phyloP scores from a whole-genome alignment of 2,113 vertebrate genomes.

The Ciconia boyciana region DNA sequence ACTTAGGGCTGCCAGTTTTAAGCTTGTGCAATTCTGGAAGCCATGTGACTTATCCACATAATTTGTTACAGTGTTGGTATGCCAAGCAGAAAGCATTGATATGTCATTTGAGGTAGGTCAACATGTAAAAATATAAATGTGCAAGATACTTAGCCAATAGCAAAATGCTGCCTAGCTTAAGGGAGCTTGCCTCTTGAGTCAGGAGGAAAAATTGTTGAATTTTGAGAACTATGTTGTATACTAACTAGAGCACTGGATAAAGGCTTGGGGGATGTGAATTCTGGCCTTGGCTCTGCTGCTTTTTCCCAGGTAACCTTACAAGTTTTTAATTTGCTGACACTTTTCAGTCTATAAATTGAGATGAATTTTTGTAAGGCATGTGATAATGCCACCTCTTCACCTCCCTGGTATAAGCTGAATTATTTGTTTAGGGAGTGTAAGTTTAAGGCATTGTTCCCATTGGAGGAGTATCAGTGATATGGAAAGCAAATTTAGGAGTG shows the following conservation, averaged over 20 bases:
- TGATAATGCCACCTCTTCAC: not conserved
- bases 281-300: not conserved
- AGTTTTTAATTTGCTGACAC: not conserved
- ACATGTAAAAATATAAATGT: not conserved
- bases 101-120: not conserved
- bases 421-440: not conserved
- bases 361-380: rapidly evolving
- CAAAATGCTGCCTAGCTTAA: not conserved
- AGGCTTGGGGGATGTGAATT: not conserved
- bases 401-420: not conserved
- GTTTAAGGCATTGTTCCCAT: not conserved
- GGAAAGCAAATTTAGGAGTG: not conserved
- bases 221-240: not conserved
- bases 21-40: not conserved
- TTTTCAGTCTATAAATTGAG: not conserved
- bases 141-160: not conserved
- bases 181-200: not conserved
- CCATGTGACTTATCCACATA: not conserved
- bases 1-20: not conserved
- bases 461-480: not conserved
- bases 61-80: not conserved
- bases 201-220: not conserved
- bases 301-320: not conserved
- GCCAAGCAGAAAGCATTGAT: not conserved
- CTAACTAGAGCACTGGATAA: not conserved